Evolutionary conservation across 2,113 vertebrate genomes (phyloP), one percentile per base, ranked within the genome.

Genomic region (Archocentrus centrarchus): DNA sequence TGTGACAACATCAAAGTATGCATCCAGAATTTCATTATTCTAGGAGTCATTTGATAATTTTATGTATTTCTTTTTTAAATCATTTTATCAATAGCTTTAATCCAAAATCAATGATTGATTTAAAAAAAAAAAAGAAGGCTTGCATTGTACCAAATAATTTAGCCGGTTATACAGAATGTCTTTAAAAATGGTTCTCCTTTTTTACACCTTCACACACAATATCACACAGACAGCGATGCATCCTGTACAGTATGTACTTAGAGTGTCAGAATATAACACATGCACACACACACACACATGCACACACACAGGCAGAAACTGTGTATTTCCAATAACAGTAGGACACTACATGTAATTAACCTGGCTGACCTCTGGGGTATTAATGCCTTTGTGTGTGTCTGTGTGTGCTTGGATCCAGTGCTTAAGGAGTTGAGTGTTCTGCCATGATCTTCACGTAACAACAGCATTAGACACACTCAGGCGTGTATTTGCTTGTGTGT

Each of bases 331-430:
- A 60, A 53, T 86, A 86, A 78, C 85, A 96, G 95, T 94, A 92
- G 95, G 96, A 96, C 96, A 96, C 96, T 95, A 96, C 95, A 96
- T 97, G 96, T 96, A 97, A 98, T 98, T 97, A 97, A 97, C 97
- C 91, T 93, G 64, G 2, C 62, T 83, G 70, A 90, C 89, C 66
- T 73, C 84, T 81, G 77, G 57, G 47, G 85, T 75, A 61, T 89
- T 80, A 64, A 11, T 63, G 79, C 32, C 17, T 82, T 2, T 86
- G 47, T 78, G 77, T 77, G 63, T 75, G 62, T 53, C 53, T 66
- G 75, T 77, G 60, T 66, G 68, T 86, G 44, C 66, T 53, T 0
- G 24, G 0, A 50, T 73, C 44, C 70, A 17, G 18, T 60, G 61
- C 79, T 82, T 44, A 37, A 55, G 41, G 27, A 79, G 82, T 85